Evolutionary conservation across 2,797 vertebrate species (phyloP).

Genomic region (Nothura maculosa): DNA sequence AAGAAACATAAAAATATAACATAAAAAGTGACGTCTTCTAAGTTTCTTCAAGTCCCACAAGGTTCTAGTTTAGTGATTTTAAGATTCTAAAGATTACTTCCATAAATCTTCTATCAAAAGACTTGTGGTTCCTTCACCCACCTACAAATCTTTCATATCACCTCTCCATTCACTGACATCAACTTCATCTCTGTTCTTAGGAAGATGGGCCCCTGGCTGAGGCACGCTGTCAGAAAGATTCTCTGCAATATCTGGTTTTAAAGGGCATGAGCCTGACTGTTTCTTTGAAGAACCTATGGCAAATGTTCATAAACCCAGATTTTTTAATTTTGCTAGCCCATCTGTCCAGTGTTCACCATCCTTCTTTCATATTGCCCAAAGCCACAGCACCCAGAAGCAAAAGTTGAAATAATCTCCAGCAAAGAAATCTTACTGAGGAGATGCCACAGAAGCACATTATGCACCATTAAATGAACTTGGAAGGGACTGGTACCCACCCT

Average conservation of each 20-base stretch:
- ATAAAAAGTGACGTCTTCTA: background rate
- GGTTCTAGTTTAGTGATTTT: background rate
- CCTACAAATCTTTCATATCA: background rate
- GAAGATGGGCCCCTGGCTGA: background rate
- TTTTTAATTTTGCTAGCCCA: background rate
- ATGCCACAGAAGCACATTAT: background rate
- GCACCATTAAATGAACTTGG: background rate
- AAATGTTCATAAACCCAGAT: background rate
- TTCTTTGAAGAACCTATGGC: background rate
- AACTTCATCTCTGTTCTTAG: background rate
- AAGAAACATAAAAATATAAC: background rate
- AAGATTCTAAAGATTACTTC: background rate
- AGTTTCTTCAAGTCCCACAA: background rate
- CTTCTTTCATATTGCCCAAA: background rate
- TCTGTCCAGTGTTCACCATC: background rate
- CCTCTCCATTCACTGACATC: background rate
- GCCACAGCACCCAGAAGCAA: background rate
- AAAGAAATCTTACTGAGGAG: background rate
- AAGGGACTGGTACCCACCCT: background rate
- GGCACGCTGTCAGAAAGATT: background rate
- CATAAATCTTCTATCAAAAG: background rate
- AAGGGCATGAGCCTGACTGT: background rate
- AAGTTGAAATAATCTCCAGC: background rate
- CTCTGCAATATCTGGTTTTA: background rate
- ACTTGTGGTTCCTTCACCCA: background rate